A percentile compares a stretch with the other conserved stretches of the same genome.
These are phyloP conservation scores for Graptemys geographica DNA, from an alignment of 2,797 vertebrate genomes.

Conservation along the genomic window DNA sequence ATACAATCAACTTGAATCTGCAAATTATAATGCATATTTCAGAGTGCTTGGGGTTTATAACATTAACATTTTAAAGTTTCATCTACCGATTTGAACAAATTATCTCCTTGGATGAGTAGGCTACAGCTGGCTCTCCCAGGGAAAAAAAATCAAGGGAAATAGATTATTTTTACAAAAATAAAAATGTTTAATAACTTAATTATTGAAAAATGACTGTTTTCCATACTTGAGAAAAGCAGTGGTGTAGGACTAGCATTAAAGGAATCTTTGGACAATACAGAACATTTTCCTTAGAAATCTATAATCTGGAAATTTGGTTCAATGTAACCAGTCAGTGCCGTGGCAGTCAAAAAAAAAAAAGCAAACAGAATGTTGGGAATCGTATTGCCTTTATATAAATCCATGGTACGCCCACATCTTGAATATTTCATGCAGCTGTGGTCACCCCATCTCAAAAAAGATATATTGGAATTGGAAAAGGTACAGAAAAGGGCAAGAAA, in stretches of 20 bases:
- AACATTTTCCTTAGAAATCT: not conserved
- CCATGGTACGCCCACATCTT: too few relatives aligned
- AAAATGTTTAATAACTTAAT: not conserved
- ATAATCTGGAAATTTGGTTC: too few relatives aligned
- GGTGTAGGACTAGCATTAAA: rapidly evolving
- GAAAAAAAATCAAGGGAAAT: rapidly evolving
- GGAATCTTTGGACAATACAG: not conserved
- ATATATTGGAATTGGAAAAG: too few relatives aligned
- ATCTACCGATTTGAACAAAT: rapidly evolving
- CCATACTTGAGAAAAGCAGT: not conserved
- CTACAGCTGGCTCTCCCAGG: not conserved
- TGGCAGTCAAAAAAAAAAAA: too few relatives aligned
- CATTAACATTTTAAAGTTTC: rapidly evolving
- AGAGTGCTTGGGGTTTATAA: not conserved
- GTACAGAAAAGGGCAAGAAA: too few relatives aligned
- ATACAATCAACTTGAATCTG: rapidly evolving
- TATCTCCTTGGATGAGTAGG: rapidly evolving
- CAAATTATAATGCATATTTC: not conserved
- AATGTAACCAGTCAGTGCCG: too few relatives aligned
- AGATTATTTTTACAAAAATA: rapidly evolving
- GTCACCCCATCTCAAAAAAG: too few relatives aligned
- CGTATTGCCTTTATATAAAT: too few relatives aligned
- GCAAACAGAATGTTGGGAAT: too few relatives aligned
- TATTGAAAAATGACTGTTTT: not conserved
- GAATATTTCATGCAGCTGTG: too few relatives aligned